Base-by-base conservation (phyloP, 2,888 invertebrate genomes). In the Petrolisthes manimaculis region DNA sequence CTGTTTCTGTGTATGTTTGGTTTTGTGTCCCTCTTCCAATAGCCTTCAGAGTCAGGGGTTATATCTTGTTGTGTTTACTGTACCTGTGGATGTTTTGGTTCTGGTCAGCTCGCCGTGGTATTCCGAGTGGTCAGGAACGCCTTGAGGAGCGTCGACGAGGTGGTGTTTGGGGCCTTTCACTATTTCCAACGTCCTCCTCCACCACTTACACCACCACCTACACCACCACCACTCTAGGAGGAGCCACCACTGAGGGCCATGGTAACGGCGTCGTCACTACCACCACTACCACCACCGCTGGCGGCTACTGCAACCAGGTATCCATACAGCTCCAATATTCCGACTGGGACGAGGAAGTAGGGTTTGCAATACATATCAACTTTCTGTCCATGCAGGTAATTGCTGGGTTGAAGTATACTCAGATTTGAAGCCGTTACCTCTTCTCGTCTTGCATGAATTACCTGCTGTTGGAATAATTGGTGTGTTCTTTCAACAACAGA, bases 121-220 rank as follows among this genome's bases (percentile, higher is more conserved):
- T 78, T 80, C 88, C 75, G 21, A 88, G 88, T 61, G 90, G 89
- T 0, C 89, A 89, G 53, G 89, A 90, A 81, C 83, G 89, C 12
- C 21, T 89, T 75, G 82, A 89, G 21, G 90, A 90, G 82, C 77
- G 89, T 4, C 82, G 90, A 18, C 88, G 87, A 6, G 90, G 89
- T 12, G 90, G 90, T 18, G 79, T 86, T 14, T 90, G 89, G 89
- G 82, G 85, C 56, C 56, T 82, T 6, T 81, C 77, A 2, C 82
- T 84, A 54, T 82, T 79, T 69, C 84, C 88, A 14, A 88, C 79
- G 74, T 74, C 88, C 84, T 54, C 84, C 80, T 53, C 75, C 67
- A 75, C 67, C 61, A 9, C 80, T 67, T 55, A 55, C 78, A 87
- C 78, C 77, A 79, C 83, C 51, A 83, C 56, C 74, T 53, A 37